Conservation (phyloP, 1,140 invertebrate genomes). For the Ladona fulva region DNA sequence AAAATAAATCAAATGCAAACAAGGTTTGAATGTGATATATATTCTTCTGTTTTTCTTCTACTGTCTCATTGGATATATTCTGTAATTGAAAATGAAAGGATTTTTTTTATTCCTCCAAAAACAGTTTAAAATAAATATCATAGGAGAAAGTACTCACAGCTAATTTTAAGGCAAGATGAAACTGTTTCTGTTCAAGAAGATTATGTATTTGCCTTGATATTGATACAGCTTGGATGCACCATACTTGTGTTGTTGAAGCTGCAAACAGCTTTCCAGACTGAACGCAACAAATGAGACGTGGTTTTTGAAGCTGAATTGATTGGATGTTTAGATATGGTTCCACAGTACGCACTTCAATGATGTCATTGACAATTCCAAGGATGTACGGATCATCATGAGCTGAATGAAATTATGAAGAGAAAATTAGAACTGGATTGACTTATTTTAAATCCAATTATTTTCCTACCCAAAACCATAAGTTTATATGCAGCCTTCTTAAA, state of each 20-base stretch:
- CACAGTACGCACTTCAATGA: constrained; percentile 72
- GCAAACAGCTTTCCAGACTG: constrained; percentile 68
- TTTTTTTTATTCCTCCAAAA: neutral
- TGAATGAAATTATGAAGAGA: constrained; percentile 36
- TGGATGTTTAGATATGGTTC: constrained; percentile 64
- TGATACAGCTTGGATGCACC: constrained; percentile 71
- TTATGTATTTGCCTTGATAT: constrained; percentile 70
- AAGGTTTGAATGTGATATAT: constrained; percentile 81
- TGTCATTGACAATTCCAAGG: constrained; percentile 69
- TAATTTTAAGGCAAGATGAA: constrained; percentile 85
- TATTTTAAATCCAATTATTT: no score
- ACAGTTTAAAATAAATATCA: constrained; percentile 8
- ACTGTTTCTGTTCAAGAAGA: constrained; percentile 79
- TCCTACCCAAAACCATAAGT: no score
- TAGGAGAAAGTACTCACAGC: constrained; percentile 53
- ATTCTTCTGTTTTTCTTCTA: constrained; percentile 69
- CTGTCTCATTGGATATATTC: constrained; percentile 73
- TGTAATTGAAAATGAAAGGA: constrained; percentile 37
- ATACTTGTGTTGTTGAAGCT: constrained; percentile 76
- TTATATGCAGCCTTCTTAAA: no score
- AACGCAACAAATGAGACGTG: constrained; percentile 53
- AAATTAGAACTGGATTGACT: neutral
- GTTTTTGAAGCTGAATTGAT: constrained; percentile 59
- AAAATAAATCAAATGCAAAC: constrained; percentile 84
- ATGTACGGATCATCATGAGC: constrained; percentile 88